A percentile compares a stretch with the other conserved stretches of the same genome.
Evolutionary conservation across 2,797 vertebrate genomes (phyloP).

Genomic region (Carapus acus): DNA sequence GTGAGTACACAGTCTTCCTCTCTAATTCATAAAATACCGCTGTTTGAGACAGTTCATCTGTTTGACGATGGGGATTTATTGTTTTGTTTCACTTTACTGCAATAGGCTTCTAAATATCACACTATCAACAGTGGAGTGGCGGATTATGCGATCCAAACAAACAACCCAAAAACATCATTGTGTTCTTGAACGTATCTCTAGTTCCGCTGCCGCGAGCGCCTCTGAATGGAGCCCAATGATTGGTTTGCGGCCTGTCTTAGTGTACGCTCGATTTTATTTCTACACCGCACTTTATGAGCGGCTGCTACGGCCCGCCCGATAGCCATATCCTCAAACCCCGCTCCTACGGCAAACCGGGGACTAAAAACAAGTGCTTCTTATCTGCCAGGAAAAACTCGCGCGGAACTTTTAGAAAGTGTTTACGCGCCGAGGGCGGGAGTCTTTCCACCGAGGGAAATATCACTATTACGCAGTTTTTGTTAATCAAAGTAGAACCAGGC

Average conservation of each 20-base stretch:
- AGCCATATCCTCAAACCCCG: rapidly evolving
- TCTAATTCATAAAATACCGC: too few relatives aligned
- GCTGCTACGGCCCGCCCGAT: background rate
- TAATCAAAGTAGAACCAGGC: background rate
- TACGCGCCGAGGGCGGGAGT: slow-evolving; percentile 54
- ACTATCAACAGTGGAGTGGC: too few relatives aligned
- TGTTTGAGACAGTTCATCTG: too few relatives aligned
- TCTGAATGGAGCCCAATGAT: slow-evolving; percentile 41
- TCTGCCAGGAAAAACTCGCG: slow-evolving; percentile 19
- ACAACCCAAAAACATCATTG: too few relatives aligned
- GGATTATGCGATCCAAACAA: too few relatives aligned
- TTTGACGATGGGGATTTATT: too few relatives aligned
- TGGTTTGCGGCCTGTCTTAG: too few relatives aligned
- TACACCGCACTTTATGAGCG: background rate
- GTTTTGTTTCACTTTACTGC: too few relatives aligned
- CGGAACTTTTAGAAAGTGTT: slow-evolving; percentile 31
- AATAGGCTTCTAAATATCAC: too few relatives aligned
- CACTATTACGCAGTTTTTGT: background rate
- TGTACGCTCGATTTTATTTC: rapidly evolving
- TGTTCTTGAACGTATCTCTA: too few relatives aligned
- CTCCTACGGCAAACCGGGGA: slow-evolving; percentile 24
- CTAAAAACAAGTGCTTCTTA: slow-evolving; percentile 31
- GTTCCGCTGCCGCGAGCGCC: too few relatives aligned
- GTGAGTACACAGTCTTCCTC: too few relatives aligned
- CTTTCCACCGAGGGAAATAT: background rate